These are phyloP conservation scores for Polydrusus tereticollis DNA, from an alignment of 2,888 invertebrate genomes.

Conservation along the genomic window DNA sequence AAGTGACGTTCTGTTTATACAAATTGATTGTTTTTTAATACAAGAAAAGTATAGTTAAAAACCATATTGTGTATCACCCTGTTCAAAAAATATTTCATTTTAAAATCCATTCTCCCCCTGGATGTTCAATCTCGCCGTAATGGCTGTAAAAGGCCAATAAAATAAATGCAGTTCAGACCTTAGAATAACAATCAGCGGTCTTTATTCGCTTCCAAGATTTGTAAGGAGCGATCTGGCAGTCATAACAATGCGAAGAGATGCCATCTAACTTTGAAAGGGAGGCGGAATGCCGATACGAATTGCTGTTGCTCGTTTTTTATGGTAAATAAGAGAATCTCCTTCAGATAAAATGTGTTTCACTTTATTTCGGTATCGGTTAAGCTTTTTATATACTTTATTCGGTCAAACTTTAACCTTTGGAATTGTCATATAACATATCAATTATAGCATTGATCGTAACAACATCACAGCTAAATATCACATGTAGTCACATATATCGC, in stretches of 20 bases:
- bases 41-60: too few relatives aligned
- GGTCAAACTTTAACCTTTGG: too few relatives aligned
- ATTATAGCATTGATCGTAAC: too few relatives aligned
- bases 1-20: too few relatives aligned
- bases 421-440: too few relatives aligned
- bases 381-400: neutral
- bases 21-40: too few relatives aligned
- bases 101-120: constrained; percentile 33
- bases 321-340: neutral
- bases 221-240: constrained; percentile 17
- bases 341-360: neutral
- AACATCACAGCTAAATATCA: too few relatives aligned
- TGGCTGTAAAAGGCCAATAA: constrained; percentile 56
- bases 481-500: too few relatives aligned
- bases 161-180: constrained; percentile 59
- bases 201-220: constrained; percentile 25
- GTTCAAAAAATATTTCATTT: neutral
- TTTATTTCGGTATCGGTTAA: neutral
- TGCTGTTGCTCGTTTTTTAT: constrained; percentile 5
- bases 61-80: neutral
- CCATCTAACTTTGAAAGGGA: constrained; percentile 14
- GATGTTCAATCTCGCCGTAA: constrained; percentile 57
- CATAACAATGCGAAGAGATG: constrained; percentile 19
- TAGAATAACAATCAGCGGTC: constrained; percentile 59
- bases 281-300: constrained; percentile 2